Conservation (phyloP, 2,888 invertebrate species). For the Synergus laeviventris region DNA sequence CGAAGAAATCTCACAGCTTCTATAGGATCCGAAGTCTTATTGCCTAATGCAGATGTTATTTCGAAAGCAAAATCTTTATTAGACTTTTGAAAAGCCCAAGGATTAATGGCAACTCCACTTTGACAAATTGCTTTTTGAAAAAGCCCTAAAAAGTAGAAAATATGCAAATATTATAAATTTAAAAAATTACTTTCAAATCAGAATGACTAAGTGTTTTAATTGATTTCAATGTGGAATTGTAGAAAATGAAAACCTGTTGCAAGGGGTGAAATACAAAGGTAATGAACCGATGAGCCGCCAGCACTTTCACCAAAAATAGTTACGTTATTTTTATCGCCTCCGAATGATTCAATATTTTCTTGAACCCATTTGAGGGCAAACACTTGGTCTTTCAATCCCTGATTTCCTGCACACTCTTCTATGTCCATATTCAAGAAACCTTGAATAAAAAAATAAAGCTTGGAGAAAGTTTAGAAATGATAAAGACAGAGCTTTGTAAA, state of each 20-base stretch:
- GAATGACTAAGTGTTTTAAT: neutral
- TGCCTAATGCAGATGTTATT: conserved; percentile 57
- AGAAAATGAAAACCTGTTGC: conserved; percentile 59
- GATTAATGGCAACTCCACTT: conserved; percentile 57
- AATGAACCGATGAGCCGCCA: conserved; percentile 57
- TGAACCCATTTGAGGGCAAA: conserved; percentile 65
- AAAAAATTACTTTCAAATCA: neutral
- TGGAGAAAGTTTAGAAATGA: neutral
- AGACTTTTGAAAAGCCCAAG: conserved; percentile 50
- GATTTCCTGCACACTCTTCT: conserved; percentile 65
- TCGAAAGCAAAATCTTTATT: conserved; percentile 50
- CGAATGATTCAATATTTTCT: conserved; percentile 64
- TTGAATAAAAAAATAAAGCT: conserved; percentile 40
- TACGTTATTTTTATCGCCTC: conserved; percentile 66
- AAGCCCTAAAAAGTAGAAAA: conserved; percentile 56
- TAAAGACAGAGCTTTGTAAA: neutral
- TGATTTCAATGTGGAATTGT: neutral
- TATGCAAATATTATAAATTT: neutral
- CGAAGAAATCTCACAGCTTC: conserved; percentile 60
- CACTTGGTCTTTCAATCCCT: conserved; percentile 66
- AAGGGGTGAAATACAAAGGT: conserved; percentile 59
- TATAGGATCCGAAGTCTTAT: conserved; percentile 53
- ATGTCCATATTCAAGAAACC: conserved; percentile 67
- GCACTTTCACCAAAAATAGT: conserved; percentile 66
- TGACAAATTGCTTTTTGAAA: conserved; percentile 68